These are phyloP conservation scores for Linhomoeus sp. DNA, from an alignment of 2,888 invertebrate species.

Conservation along the genomic window DNA sequence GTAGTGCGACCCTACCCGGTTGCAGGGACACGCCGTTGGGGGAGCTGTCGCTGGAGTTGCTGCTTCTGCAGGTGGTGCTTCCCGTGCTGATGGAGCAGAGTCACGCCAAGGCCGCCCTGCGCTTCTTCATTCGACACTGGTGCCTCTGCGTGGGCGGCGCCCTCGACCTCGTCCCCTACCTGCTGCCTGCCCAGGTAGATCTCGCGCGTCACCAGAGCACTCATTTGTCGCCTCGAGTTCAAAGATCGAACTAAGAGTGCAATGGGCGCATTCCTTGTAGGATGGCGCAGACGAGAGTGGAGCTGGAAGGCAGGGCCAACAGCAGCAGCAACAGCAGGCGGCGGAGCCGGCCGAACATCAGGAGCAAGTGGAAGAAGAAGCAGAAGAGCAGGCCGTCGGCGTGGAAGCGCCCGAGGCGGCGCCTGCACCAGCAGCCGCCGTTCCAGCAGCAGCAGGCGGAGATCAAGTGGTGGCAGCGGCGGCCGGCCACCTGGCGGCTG, in stretches of 20 bases:
- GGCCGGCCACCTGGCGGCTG: constrained; percentile 44
- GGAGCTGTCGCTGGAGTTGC: constrained; percentile 73
- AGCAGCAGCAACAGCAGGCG: constrained; percentile 9
- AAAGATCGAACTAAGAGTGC: too few species aligned
- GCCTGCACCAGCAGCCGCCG: not conserved
- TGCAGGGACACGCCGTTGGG: constrained; percentile 54
- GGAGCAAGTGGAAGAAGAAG: not conserved
- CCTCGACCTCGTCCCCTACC: constrained; percentile 17
- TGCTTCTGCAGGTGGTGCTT: constrained; percentile 63
- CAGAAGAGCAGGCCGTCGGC: not conserved
- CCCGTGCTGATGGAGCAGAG: constrained; percentile 89
- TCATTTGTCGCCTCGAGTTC: too few species aligned
- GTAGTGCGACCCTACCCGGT: constrained; percentile 2
- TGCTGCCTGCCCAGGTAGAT: constrained; percentile 14
- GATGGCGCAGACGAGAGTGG: not conserved
- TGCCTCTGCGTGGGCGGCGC: constrained; percentile 40
- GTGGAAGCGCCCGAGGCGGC: not conserved
- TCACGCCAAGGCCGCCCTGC: constrained; percentile 80
- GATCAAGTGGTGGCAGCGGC: not conserved
- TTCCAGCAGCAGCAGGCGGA: not conserved
- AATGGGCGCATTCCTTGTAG: too few species aligned
- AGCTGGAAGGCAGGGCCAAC: not conserved
- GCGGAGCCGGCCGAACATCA: not conserved
- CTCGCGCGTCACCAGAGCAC: not conserved
- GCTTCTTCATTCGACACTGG: constrained; percentile 58